Conservation (phyloP, 2,113 vertebrate species). For the Cyphomyrus plagiostoma region DNA sequence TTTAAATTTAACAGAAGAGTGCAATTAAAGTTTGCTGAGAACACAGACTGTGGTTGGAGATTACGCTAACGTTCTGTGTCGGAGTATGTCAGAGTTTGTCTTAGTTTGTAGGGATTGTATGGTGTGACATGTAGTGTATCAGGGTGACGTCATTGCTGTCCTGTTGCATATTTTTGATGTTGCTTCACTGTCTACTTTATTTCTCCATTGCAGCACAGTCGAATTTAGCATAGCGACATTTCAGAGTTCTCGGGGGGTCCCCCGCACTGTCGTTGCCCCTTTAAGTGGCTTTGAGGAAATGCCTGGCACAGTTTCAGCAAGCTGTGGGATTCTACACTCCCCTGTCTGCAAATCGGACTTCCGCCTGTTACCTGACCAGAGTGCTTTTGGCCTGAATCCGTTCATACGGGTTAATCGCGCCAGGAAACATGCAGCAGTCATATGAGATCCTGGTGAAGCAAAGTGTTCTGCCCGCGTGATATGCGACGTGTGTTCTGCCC, state of each 20-base stretch:
- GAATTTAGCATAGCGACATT: not conserved
- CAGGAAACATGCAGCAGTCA: not conserved
- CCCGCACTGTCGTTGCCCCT: not conserved
- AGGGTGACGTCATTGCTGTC: not conserved
- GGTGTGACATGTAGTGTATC: too few relatives aligned
- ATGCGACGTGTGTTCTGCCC: not conserved
- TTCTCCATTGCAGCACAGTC: not conserved
- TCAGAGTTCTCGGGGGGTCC: not conserved
- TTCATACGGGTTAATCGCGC: not conserved
- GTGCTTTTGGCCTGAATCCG: not conserved
- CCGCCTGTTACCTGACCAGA: too few relatives aligned
- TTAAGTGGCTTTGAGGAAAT: conserved; percentile 12
- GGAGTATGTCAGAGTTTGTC: not conserved
- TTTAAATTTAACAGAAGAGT: not conserved
- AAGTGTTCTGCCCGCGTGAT: conserved; percentile 4
- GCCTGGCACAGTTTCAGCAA: conserved; percentile 40
- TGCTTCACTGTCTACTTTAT: not conserved
- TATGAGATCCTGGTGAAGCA: not conserved
- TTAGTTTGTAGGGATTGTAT: too few relatives aligned
- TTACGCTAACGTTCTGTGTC: not conserved
- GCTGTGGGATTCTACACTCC: conserved; percentile 40
- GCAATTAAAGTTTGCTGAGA: not conserved
- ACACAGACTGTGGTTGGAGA: not conserved
- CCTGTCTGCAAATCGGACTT: conserved; percentile 31
- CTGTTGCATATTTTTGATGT: not conserved